Evolutionary conservation across 1,140 invertebrate genomes (phyloP).

Genomic region (Hylaeus anthracinus): DNA sequence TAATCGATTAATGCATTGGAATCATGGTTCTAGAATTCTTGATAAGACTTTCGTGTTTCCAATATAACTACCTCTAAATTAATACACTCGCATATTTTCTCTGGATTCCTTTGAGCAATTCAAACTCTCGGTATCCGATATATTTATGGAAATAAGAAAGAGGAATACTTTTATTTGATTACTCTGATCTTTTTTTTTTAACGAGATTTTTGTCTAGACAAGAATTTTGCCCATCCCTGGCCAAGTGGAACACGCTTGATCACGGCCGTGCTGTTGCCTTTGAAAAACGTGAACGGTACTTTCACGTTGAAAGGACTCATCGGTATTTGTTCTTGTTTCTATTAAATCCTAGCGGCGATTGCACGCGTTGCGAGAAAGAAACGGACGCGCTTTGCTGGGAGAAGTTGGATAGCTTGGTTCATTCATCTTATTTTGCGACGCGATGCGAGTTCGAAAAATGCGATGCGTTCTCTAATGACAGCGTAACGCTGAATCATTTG

Average conservation of each 20-base stretch:
- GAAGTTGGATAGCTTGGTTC: background rate
- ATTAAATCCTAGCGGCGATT: conserved; percentile 37
- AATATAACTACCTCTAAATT: too few species aligned
- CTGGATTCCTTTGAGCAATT: too few species aligned
- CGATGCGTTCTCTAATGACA: background rate
- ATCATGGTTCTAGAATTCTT: too few species aligned
- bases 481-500: background rate
- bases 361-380: background rate
- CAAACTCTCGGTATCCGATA: too few species aligned
- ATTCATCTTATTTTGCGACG: conserved; percentile 10
- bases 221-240: too few species aligned
- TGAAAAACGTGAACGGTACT: conserved; percentile 28
- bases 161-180: too few species aligned
- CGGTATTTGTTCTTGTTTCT: conserved; percentile 32
- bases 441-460: background rate
- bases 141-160: too few species aligned
- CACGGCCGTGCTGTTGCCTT: conserved; percentile 9
- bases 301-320: conserved; percentile 25
- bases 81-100: too few species aligned
- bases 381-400: background rate
- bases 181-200: too few species aligned
- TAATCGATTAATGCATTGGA: too few species aligned
- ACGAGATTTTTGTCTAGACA: too few species aligned
- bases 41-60: too few species aligned
- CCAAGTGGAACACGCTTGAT: conserved; percentile 1